Evolutionary conservation across 2,888 invertebrate species (phyloP).

Genomic region (Mythimna lalbum): DNA sequence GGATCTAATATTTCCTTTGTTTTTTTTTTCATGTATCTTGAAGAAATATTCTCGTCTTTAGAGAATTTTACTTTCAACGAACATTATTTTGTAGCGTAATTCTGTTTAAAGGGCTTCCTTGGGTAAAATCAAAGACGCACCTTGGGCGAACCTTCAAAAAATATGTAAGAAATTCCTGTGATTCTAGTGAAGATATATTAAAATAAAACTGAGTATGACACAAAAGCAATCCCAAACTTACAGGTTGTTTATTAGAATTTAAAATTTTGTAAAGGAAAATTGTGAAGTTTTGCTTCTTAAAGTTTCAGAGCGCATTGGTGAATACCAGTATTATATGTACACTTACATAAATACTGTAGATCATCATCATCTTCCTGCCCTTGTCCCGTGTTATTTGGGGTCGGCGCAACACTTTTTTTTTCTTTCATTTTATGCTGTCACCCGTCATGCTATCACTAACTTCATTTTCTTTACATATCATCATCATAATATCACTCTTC

Average conservation of each 20-base stretch:
- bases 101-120: neutral
- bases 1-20: too few species aligned
- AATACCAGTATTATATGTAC: neutral
- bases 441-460: too few species aligned
- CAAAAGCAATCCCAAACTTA: neutral
- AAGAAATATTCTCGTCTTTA: neutral
- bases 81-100: neutral
- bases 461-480: too few species aligned
- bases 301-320: neutral
- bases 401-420: too few species aligned
- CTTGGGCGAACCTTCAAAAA: neutral
- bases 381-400: too few species aligned
- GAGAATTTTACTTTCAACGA: neutral
- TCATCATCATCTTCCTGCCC: too few species aligned
- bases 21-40: neutral
- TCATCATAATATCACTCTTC: too few species aligned
- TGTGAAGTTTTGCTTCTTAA: neutral
- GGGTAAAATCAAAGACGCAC: neutral
- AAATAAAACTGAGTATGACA: constrained; percentile 5
- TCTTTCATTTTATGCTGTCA: too few species aligned
- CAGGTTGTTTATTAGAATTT: neutral
- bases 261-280: neutral
- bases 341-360: neutral
- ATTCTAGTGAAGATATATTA: constrained; percentile 1
- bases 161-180: neutral